Evolutionary conservation across 2,888 invertebrate genomes (phyloP).

Genomic region (Pinctada fucata): DNA sequence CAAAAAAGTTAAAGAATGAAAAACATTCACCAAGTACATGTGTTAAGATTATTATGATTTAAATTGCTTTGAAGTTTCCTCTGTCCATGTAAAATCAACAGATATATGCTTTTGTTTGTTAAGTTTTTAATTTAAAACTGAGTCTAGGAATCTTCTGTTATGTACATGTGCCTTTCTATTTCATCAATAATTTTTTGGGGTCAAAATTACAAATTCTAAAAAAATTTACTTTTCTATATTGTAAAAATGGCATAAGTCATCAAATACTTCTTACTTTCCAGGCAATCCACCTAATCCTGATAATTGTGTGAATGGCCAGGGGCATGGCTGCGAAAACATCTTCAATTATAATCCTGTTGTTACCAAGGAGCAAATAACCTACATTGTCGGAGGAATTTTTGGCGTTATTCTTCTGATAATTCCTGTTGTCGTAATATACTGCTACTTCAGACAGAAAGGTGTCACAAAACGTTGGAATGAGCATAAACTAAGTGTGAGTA

Average conservation of each 20-base stretch:
- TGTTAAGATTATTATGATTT: too few relatives aligned
- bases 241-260: too few relatives aligned
- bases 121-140: too few relatives aligned
- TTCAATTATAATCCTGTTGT: conserved; percentile 50
- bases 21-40: too few relatives aligned
- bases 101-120: too few relatives aligned
- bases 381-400: conserved; percentile 53
- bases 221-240: too few relatives aligned
- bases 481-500: conserved; percentile 41
- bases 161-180: too few relatives aligned
- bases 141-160: too few relatives aligned
- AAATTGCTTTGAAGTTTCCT: too few relatives aligned
- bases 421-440: conserved; percentile 52
- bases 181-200: too few relatives aligned
- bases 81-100: too few relatives aligned
- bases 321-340: conserved; percentile 52
- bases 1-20: not conserved
- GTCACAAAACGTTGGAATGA: conserved; percentile 53
- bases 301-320: conserved; percentile 49
- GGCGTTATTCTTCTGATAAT: conserved; percentile 49
- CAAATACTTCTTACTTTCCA: conserved; percentile 21
- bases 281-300: conserved; percentile 40
- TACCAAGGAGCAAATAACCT: conserved; percentile 51
- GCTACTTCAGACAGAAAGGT: conserved; percentile 55
- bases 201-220: too few relatives aligned